Percentiles rank a stretch among this genome's conserved stretches.
Conservation (phyloP, 2,113 vertebrate species). For the Gambusia holbrooki region DNA sequence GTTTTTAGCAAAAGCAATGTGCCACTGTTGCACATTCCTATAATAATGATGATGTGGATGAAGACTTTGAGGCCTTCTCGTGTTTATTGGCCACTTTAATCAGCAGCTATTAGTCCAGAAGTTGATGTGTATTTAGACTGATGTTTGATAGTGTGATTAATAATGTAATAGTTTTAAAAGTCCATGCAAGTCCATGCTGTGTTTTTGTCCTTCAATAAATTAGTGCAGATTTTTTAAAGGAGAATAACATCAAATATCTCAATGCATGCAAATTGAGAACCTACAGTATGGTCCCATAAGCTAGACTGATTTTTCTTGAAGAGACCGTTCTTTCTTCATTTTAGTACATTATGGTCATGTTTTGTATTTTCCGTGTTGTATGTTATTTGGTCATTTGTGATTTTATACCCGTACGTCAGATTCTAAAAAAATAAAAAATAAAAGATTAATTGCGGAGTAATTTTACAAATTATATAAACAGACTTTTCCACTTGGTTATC, state of each 20-base stretch:
- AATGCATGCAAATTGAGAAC: conserved; percentile 8
- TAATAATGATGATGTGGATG: background rate
- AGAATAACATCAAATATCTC: conserved; percentile 23
- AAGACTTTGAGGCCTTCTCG: background rate
- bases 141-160: background rate
- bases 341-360: background rate
- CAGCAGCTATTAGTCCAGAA: background rate
- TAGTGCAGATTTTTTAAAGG: background rate
- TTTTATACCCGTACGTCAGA: background rate
- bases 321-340: conserved; percentile 13
- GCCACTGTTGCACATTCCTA: background rate
- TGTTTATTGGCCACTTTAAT: background rate
- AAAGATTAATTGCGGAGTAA: background rate
- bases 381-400: background rate
- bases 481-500: background rate
- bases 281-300: conserved; percentile 31
- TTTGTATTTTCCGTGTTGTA: background rate
- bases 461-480: background rate
- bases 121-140: background rate
- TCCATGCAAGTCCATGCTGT: background rate
- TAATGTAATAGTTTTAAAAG: conserved; percentile 24
- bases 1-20: background rate
- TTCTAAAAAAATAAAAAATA: background rate
- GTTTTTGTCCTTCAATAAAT: too few species aligned
- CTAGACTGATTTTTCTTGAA: conserved; percentile 45